Conservation (phyloP, 2,797 vertebrate species). For the Melanotaenia nigrans region DNA sequence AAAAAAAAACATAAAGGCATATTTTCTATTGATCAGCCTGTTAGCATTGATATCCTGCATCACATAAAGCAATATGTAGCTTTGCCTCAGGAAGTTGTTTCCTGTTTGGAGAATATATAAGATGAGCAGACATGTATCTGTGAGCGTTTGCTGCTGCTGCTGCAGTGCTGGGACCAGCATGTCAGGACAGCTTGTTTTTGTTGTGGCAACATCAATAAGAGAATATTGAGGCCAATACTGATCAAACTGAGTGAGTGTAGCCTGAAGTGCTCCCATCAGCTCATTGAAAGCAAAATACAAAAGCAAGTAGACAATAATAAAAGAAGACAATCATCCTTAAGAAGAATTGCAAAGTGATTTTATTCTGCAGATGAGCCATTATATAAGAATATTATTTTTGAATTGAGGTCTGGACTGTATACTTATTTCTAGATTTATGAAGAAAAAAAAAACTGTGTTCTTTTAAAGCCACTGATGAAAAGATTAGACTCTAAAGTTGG, state of each 20-base stretch:
- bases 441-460: slow-evolving; percentile 26
- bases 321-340: slow-evolving; percentile 52
- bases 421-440: slow-evolving; percentile 47
- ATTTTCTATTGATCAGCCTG: neutral
- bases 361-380: slow-evolving; percentile 49
- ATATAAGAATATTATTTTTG: slow-evolving; percentile 60
- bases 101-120: slow-evolving; percentile 11
- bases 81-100: slow-evolving; percentile 12
- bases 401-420: slow-evolving; percentile 31
- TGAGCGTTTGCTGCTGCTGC: neutral
- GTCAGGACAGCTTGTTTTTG: slow-evolving; percentile 44
- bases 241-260: slow-evolving; percentile 59
- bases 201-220: slow-evolving; percentile 58
- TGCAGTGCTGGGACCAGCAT: neutral
- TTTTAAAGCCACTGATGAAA: slow-evolving; percentile 45
- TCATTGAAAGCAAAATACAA: slow-evolving; percentile 64
- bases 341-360: slow-evolving; percentile 44
- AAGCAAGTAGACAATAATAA: slow-evolving; percentile 57
- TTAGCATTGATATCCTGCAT: neutral
- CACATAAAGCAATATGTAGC: neutral
- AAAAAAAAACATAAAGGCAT: neutral
- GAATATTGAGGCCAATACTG: slow-evolving; percentile 61
- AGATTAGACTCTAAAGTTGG: slow-evolving; percentile 49
- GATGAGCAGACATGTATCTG: neutral
- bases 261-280: slow-evolving; percentile 66